Evolutionary conservation across 2,888 invertebrate species (phyloP).

Genomic region (Aspidapion aeneum): DNA sequence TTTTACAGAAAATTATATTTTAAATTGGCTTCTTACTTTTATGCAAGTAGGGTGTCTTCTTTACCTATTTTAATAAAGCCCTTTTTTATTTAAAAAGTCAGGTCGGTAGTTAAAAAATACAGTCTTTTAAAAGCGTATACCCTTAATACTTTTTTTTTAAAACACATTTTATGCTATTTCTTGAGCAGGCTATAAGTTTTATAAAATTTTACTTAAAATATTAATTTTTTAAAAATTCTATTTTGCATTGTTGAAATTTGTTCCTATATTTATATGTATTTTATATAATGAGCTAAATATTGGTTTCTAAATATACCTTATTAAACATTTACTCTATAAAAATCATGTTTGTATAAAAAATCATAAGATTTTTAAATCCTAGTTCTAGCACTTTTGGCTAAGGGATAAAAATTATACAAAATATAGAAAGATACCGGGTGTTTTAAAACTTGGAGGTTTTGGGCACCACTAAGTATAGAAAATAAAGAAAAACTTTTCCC

Average conservation of each 20-base stretch:
- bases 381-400: not conserved
- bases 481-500: too few species aligned
- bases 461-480: too few species aligned
- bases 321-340: constrained; percentile 16
- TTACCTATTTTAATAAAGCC: too few species aligned
- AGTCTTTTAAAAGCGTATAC: constrained; percentile 16
- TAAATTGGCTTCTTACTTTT: too few species aligned
- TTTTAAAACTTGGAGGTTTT: too few species aligned
- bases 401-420: too few species aligned
- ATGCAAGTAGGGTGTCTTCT: too few species aligned
- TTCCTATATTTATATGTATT: constrained; percentile 30
- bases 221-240: constrained; percentile 23
- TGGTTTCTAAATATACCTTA: constrained; percentile 27
- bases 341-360: constrained; percentile 5
- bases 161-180: not conserved
- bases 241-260: constrained; percentile 45
- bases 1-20: too few species aligned
- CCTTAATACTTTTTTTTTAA: not conserved
- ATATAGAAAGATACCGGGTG: too few species aligned
- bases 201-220: not conserved
- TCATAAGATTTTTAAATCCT: not conserved
- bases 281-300: constrained; percentile 37
- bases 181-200: not conserved
- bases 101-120: constrained; percentile 8
- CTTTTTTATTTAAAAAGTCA: too few species aligned